These are phyloP conservation scores for Rhodophaea formosa DNA, from an alignment of 2,888 invertebrate species.

Conservation along the genomic window DNA sequence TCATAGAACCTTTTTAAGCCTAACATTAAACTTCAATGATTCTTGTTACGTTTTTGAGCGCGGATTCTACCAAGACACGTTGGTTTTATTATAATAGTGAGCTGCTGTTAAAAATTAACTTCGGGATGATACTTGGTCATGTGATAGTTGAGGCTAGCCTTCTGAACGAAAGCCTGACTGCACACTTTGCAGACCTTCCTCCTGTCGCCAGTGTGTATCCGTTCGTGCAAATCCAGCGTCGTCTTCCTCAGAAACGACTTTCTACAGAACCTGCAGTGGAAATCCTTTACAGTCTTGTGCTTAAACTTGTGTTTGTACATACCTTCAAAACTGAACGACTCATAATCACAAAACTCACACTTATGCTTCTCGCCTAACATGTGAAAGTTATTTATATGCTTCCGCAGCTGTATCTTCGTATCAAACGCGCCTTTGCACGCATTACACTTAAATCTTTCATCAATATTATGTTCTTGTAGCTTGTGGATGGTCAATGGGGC, in stretches of 20 bases:
- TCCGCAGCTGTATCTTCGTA: conserved; percentile 48
- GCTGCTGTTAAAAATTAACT: conserved; percentile 58
- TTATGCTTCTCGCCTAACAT: conserved; percentile 61
- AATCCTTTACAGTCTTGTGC: conserved; percentile 64
- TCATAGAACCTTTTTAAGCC: no score
- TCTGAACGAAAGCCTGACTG: conserved; percentile 69
- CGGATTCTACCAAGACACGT: no score
- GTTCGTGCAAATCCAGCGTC: conserved; percentile 55
- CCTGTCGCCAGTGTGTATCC: conserved; percentile 66
- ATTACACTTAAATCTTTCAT: conserved; percentile 60
- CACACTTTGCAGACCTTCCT: conserved; percentile 60
- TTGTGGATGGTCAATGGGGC: conserved; percentile 56
- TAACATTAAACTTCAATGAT: no score
- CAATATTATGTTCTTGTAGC: conserved; percentile 51
- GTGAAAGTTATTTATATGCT: conserved; percentile 61
- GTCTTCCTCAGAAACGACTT: conserved; percentile 66
- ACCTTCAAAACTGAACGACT: conserved; percentile 50
- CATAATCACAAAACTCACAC: conserved; percentile 61
- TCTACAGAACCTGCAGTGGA: conserved; percentile 65
- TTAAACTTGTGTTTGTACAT: conserved; percentile 65
- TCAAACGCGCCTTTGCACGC: conserved; percentile 62
- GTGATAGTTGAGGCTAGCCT: conserved; percentile 69
- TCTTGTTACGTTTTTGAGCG: no score
- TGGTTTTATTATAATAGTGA: no score
- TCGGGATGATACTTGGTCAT: conserved; percentile 70